These are phyloP conservation scores for Pangasianodon gigas DNA, from an alignment of 2,113 vertebrate species.

Conservation along the genomic window DNA sequence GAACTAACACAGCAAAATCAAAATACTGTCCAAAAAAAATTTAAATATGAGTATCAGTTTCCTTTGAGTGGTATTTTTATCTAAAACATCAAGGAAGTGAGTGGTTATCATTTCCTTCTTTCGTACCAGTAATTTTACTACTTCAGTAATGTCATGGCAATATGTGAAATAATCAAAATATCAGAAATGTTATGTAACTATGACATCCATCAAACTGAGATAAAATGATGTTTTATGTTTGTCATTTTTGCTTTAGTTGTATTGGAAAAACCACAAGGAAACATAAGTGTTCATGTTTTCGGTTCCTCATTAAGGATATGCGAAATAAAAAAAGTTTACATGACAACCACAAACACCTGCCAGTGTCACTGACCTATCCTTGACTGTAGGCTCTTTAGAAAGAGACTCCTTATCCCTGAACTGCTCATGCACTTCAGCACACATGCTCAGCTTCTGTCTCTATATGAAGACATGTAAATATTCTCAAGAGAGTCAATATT, in stretches of 20 bases:
- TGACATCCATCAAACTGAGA: not conserved
- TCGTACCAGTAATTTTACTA: not conserved
- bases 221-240: not conserved
- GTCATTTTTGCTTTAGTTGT: not conserved
- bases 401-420: not conserved
- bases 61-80: not conserved
- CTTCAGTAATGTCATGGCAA: not conserved
- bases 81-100: slow-evolving; percentile 16
- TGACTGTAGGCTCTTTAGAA: not conserved
- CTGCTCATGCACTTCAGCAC: not conserved
- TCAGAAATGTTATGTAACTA: slow-evolving; percentile 1
- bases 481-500: not conserved
- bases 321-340: not conserved
- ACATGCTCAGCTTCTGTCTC: not conserved
- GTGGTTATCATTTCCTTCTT: not conserved
- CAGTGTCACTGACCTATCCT: not conserved
- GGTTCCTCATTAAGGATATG: slow-evolving; percentile 1
- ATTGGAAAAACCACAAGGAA: not conserved
- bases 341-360: slow-evolving; percentile 33
- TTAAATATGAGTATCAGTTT: not conserved
- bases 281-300: not conserved
- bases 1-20: not conserved
- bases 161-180: not conserved
- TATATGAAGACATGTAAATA: not conserved
- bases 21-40: not conserved